A percentile compares a stretch with the other conserved stretches of the same genome.
Conservation (phyloP, 37 sponge, comb jelly and placozoan genomes). For the Beroe forskalii region DNA sequence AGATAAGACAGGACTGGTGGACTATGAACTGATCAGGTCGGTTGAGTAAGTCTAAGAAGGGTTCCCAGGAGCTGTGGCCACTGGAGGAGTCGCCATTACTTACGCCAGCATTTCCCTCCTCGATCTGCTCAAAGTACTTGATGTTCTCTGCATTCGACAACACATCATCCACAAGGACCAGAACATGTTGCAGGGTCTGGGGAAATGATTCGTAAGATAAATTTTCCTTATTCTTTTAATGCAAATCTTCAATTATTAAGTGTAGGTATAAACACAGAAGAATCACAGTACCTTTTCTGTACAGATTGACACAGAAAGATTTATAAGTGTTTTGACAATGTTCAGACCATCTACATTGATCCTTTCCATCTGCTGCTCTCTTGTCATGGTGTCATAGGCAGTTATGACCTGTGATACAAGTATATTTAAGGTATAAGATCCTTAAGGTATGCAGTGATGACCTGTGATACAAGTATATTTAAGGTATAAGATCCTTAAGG, state of each 20-base stretch:
- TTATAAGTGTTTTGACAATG: constrained; percentile 36
- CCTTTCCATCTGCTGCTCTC: constrained; percentile 8
- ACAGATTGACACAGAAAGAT: constrained; percentile 1
- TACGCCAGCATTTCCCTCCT: not conserved
- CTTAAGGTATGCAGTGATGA: not conserved
- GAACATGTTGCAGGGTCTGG: constrained; percentile 12
- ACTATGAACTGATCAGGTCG: constrained; percentile 28
- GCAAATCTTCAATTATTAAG: too few species aligned
- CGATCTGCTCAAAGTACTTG: constrained; percentile 2
- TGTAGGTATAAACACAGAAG: too few species aligned
- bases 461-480: not conserved
- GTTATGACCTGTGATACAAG: not conserved
- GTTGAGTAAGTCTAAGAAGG: constrained; percentile 18
- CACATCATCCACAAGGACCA: constrained; percentile 40
- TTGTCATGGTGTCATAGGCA: constrained; percentile 3
- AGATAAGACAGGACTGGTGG: constrained; percentile 10
- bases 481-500: too few species aligned
- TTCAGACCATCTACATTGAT: not conserved
- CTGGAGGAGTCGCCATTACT: not conserved
- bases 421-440: too few species aligned
- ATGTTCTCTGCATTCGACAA: not conserved
- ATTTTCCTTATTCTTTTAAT: too few species aligned
- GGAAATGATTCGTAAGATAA: not conserved
- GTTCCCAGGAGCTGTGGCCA: not conserved
- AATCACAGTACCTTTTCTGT: constrained; percentile 51